Base-by-base conservation (phyloP, 2,113 vertebrate species). In the Paramisgurnus dabryanus region DNA sequence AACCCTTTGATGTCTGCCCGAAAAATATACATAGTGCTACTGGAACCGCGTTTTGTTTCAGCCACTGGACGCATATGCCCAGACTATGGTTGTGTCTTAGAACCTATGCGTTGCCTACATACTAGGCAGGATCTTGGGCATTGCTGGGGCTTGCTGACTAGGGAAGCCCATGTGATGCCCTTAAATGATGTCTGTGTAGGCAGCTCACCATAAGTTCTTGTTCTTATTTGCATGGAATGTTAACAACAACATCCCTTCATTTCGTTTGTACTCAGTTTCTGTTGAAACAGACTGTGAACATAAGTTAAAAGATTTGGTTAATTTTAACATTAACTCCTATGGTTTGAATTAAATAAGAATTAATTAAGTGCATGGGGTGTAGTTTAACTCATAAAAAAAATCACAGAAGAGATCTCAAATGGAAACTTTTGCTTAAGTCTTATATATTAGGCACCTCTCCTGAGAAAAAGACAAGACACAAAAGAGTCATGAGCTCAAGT, bases 21-120 rank as follows among this genome's bases (percentile, higher is more conserved):
- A 12, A 49, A 80, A 55, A 57, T 73, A 71, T 27, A 67, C 63
- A 64, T 34, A 60, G 34, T 80, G 18, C 13, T n/a, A 34, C 72
- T 11, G 39, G 34, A 17, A 10, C 15, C 6, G 40, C n/a, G 45
- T 47, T 9, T 2, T 7, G 43, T 63, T 49, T 63, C 12, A 43
- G 58, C 49, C 8, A 47, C 50, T 53, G 13, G 39, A 27, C 1
- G 39, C 17, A 27, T 3, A 34, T 49, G 67, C 11, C 34, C 43
- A 18, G 66, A 47, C 49, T 40, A 12, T 39, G 40, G 34, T 5
- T 57, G 18, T 50, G 15, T 18, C 9, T 41, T 3, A 58, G 39
- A 49, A 7, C 22, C 55, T n/a, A 17, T 58, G 17, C 7, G 55
- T n/a, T 58, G 17, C 55, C 55, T 58, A 58, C 17, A 3, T 58